Percentiles rank a stretch among this genome's conserved stretches.
Conservation (phyloP, 2,888 invertebrate species). For the Serrognathus titanus region DNA sequence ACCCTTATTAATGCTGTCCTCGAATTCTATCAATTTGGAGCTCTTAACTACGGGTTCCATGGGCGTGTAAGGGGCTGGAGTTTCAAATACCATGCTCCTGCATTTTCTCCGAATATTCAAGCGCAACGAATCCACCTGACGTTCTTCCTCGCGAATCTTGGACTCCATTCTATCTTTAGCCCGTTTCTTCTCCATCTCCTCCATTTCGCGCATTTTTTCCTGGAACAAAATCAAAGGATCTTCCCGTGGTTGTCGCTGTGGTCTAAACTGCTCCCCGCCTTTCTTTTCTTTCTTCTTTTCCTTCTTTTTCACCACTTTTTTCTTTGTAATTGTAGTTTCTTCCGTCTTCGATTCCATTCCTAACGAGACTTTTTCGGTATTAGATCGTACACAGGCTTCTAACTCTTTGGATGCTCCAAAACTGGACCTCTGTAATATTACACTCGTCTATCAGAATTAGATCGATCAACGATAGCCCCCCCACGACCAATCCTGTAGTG, state of each 20-base stretch:
- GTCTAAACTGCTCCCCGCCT: slow-evolving; percentile 33
- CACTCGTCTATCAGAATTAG: slow-evolving; percentile 45
- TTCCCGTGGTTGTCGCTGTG: slow-evolving; percentile 34
- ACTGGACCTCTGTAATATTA: slow-evolving; percentile 42
- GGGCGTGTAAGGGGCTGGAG: slow-evolving; percentile 40
- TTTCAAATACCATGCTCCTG: slow-evolving; percentile 40
- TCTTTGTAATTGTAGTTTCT: slow-evolving; percentile 11
- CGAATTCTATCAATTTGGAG: slow-evolving; percentile 41
- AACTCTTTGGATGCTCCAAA: not conserved
- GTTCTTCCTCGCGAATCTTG: slow-evolving; percentile 41
- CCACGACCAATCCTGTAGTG: slow-evolving; percentile 74
- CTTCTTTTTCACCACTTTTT: slow-evolving; percentile 32
- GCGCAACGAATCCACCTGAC: slow-evolving; percentile 39
- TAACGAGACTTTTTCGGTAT: not conserved
- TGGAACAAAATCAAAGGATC: slow-evolving; percentile 36
- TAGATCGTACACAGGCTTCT: not conserved
- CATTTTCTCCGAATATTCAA: slow-evolving; percentile 42
- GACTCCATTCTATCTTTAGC: slow-evolving; percentile 39
- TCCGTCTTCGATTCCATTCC: not conserved
- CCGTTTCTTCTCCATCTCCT: slow-evolving; percentile 43
- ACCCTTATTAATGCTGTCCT: slow-evolving; percentile 42
- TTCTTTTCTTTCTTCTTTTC: slow-evolving; percentile 28
- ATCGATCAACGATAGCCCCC: slow-evolving; percentile 37
- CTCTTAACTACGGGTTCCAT: slow-evolving; percentile 44
- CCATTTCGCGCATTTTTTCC: slow-evolving; percentile 24